A percentile compares a stretch with the other conserved stretches of the same genome.
Conservation (phyloP, 2,797 vertebrate genomes). For the Mormyrus proboscirostris region DNA sequence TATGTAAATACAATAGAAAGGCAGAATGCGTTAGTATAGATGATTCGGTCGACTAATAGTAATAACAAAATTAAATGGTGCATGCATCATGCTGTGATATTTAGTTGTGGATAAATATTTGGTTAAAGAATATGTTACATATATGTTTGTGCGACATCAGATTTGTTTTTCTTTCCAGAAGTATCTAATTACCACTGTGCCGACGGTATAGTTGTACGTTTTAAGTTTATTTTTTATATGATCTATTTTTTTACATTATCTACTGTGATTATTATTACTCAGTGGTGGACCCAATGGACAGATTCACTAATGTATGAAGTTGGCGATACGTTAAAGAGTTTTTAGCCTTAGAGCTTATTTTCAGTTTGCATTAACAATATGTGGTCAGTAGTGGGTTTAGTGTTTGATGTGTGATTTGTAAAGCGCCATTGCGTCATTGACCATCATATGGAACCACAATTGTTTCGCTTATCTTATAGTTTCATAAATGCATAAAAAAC, state of each 20-base stretch:
- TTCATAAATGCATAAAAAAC: not conserved
- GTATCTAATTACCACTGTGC: not conserved
- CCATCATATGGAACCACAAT: not conserved
- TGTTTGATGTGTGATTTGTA: not conserved
- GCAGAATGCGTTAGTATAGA: not conserved
- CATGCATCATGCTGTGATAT: not conserved
- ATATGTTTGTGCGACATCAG: not conserved
- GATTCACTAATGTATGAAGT: not conserved
- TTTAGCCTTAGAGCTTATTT: not conserved
- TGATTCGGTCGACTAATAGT: not conserved
- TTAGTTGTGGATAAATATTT: not conserved
- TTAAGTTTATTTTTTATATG: not conserved
- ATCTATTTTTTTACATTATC: not conserved
- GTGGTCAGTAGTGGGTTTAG: not conserved
- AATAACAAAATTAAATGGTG: not conserved
- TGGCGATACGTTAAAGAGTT: not conserved
- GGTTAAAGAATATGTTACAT: not conserved
- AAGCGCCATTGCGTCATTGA: not conserved
- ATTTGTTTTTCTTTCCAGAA: not conserved
- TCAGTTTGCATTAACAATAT: not conserved
- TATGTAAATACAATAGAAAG: constrained; percentile 19
- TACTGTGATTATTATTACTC: not conserved
- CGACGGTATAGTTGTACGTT: not conserved
- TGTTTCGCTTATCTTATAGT: not conserved
- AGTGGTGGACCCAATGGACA: not conserved